Evolutionary conservation across 2,797 vertebrate species (phyloP).

Genomic region (Rhabdophis nuchalis): DNA sequence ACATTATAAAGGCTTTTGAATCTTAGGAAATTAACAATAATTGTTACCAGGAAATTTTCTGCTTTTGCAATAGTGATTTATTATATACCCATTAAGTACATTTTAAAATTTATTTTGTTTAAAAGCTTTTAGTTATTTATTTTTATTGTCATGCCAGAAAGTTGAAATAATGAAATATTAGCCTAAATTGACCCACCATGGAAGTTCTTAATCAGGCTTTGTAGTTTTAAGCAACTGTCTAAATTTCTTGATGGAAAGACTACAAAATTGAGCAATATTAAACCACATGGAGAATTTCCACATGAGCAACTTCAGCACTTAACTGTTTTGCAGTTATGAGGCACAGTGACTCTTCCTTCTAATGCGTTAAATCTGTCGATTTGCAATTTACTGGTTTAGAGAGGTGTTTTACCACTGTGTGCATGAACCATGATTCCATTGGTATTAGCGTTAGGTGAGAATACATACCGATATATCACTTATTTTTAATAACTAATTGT

Average conservation of each 20-base stretch:
- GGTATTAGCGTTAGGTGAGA: background rate
- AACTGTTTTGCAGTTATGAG: background rate
- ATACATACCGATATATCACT: background rate
- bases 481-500: background rate
- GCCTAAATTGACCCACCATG: background rate
- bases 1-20: background rate
- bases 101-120: background rate
- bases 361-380: slow-evolving; percentile 21
- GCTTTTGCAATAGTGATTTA: background rate
- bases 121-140: background rate
- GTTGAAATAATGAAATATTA: background rate
- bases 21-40: background rate
- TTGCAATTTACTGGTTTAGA: slow-evolving; percentile 7
- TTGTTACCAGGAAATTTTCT: background rate
- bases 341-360: slow-evolving; percentile 34
- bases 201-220: background rate
- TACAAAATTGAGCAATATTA: slow-evolving; percentile 26
- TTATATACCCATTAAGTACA: background rate
- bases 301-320: slow-evolving; percentile 27
- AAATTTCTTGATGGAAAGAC: background rate
- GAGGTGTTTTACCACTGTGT: background rate
- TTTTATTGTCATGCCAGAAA: background rate
- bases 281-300: slow-evolving; percentile 37
- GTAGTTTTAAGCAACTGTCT: background rate
- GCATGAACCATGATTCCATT: background rate